phyloP scores from a whole-genome alignment of 2,113 vertebrate species.

The Muntiacus reevesi region DNA sequence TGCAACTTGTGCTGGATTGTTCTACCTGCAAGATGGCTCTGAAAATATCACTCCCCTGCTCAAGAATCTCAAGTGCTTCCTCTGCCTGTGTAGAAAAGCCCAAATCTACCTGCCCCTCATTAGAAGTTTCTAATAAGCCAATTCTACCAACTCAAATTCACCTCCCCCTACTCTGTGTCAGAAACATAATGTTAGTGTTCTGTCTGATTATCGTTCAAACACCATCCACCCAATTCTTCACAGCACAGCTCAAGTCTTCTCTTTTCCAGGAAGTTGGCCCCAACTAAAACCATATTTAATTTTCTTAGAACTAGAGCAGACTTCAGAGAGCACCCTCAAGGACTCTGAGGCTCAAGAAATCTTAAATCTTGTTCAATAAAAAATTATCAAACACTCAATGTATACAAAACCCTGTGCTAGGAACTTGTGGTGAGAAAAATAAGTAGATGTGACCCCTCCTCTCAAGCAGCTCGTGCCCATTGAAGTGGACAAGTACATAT shows the following conservation, averaged over 20 bases:
- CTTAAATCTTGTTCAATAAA: background rate
- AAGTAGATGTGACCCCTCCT: background rate
- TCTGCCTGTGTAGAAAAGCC: background rate
- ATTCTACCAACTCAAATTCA: background rate
- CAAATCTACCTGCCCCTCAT: background rate
- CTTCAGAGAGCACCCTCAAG: background rate
- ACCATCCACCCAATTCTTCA: background rate
- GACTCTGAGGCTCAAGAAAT: background rate
- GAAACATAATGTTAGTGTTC: background rate
- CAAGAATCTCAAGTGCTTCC: background rate
- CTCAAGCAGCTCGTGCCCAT: background rate
- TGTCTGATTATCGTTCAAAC: background rate
- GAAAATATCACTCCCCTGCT: background rate
- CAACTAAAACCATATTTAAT: background rate
- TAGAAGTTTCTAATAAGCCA: background rate
- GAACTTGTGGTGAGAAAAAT: background rate
- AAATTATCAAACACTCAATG: background rate
- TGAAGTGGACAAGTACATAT: background rate
- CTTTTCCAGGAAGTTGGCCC: conserved; percentile 10
- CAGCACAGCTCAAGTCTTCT: background rate
- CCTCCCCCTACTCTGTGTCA: background rate
- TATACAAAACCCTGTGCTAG: background rate
- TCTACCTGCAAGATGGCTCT: background rate
- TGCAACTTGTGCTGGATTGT: background rate
- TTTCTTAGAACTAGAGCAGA: conserved; percentile 28